Percentiles rank a stretch among this genome's conserved stretches.
Evolutionary conservation across 2,113 vertebrate species (phyloP).

Genomic region (Pandion haliaetus): DNA sequence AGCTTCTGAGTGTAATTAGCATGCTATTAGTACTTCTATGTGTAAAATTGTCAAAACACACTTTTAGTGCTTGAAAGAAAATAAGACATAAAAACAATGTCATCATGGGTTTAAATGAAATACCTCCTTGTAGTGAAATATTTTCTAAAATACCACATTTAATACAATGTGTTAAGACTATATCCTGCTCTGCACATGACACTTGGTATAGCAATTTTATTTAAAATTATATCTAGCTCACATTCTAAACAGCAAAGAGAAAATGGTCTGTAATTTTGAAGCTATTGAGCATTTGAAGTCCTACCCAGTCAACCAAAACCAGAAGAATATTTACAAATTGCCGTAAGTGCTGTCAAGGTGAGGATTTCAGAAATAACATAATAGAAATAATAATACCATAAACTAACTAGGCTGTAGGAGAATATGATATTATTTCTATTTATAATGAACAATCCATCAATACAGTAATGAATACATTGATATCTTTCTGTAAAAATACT

Average conservation of each 20-base stretch:
- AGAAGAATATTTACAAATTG: background rate
- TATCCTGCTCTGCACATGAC: background rate
- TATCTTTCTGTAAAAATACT: background rate
- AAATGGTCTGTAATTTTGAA: background rate
- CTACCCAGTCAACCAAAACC: background rate
- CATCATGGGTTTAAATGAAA: background rate
- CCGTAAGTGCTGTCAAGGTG: background rate
- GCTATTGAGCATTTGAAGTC: background rate
- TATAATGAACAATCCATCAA: background rate
- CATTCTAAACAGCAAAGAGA: background rate
- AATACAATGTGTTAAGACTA: background rate
- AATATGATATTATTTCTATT: background rate
- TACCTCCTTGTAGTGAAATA: background rate
- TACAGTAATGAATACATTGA: background rate
- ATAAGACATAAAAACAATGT: background rate
- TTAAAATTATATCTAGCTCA: background rate
- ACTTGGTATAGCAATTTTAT: background rate
- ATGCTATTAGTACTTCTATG: background rate
- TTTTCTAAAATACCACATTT: background rate
- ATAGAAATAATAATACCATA: background rate
- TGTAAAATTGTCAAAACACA: conserved; percentile 25
- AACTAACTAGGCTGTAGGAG: background rate
- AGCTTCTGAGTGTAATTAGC: background rate
- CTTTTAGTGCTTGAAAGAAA: background rate
- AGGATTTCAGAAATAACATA: background rate